Base-by-base conservation (phyloP, 2,113 vertebrate species). In the Chiloscyllium plagiosum region DNA sequence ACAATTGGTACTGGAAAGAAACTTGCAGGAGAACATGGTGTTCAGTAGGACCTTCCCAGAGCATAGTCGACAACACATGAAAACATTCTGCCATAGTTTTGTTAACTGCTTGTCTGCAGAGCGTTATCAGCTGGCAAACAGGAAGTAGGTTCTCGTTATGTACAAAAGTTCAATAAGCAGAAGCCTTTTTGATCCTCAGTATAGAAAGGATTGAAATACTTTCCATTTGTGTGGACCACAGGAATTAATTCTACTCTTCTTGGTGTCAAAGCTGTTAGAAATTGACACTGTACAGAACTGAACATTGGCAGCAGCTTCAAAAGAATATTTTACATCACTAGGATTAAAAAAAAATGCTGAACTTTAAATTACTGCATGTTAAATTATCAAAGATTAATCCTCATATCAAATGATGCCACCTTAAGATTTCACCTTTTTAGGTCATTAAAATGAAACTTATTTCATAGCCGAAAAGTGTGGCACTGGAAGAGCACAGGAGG, bases 1-100 rank as follows among this genome's bases (percentile, higher is more conserved):
- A 68, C 42, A 76, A 29, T 95, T 72, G 69, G 69, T 19, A 26
- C 47, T 95, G 69, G 94, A 33, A 95, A 72, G 68, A 12, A 95
- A 76, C 20, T 50, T 37, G 61, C 20, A 95, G 26, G 12, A 72
- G 42, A 52, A 76, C 47, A 70, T 94, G 29, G 47, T 15, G 50
- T 52, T 90, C 26, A 13, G 61, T 52, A 52, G 52, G 94, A 72
- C 94, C 94, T 95, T 52, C 94, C 42, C 42, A 52, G 69, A 76
- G 37, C 47, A 95, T 29, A 95, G 42, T 95, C 68, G 76, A 95
- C 94, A 95, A 52, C 94, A 76, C 69, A 72, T 33, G 94, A 95
- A 70, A 68, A 26, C 93, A 95, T 69, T 95, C 94, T 72, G 42
- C 42, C 15, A 52, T 33, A 72, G 68, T 15, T 29, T n/a, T 69